Base-by-base conservation (phyloP, 2,113 vertebrate species). In the Platichthys flesus region DNA sequence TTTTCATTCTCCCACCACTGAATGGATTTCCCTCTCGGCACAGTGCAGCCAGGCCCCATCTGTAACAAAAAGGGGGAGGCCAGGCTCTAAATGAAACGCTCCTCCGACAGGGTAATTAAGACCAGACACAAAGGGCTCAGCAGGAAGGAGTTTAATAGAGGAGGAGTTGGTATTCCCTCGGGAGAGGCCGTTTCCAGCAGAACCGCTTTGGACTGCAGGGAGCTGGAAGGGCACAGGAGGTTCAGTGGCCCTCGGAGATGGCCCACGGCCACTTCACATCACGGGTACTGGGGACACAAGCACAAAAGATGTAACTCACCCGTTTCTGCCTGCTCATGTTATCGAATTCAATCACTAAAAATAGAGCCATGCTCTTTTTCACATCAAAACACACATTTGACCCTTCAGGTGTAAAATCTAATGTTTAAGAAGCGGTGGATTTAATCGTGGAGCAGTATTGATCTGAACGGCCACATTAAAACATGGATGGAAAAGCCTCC, bases 121-220 rank as follows among this genome's bases (percentile, higher is more conserved):
- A 87, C 85, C 88, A 90, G 90, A 93, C 91, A 93, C 89, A 93
- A 92, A 91, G 75, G 88, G 84, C 91, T 91, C 91, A 91, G 92
- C 91, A 88, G 92, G 92, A 92, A 79, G 84, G 80, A 74, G 81
- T 91, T 87, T 89, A 86, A 90, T 88, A 74, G 88, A 85, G 81
- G 74, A 79, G 84, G 81, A 84, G 91, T 78, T 88, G 3, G 78
- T 90, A 84, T 89, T 89, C 87, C 84, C 56, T 10, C 23, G 24
- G 56, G 56, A 26, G 64, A 26, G 18, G 74, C 18, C 12, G 13
- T 67, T 72, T 60, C 68, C 79, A 84, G 75, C 60, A 78, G 84
- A 79, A 76, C 77, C 55, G 49, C 60, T 84, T 74, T 73, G 82
- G 83, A 78, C 75, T 31, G 71, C 61, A 56, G 78, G 56, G 72